These are phyloP conservation scores for Podarcis lilfordi DNA, from an alignment of 2,797 vertebrate species.

Conservation along the genomic window DNA sequence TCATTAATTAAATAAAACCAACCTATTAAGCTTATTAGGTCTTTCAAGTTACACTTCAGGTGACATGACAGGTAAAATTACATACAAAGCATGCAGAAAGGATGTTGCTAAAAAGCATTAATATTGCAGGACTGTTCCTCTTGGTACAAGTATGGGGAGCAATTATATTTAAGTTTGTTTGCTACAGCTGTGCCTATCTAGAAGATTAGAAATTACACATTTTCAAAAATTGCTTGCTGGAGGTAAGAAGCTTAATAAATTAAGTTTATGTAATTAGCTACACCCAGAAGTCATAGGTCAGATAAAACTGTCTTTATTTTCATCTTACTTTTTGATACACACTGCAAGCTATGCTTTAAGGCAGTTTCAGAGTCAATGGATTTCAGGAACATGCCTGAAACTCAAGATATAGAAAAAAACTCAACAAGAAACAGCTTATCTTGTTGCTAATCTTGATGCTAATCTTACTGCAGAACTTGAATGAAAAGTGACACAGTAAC, in stretches of 20 bases:
- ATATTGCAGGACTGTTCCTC: neutral
- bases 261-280: neutral
- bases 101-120: accelerated
- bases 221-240: neutral
- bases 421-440: neutral
- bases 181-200: neutral
- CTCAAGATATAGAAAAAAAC: neutral
- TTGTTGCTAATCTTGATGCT: neutral
- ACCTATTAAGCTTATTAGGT: conserved; percentile 82
- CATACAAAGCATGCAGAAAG: neutral
- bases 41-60: conserved; percentile 45
- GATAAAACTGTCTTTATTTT: neutral
- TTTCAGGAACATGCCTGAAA: neutral
- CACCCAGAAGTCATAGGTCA: neutral
- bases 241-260: neutral
- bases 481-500: neutral
- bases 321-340: neutral
- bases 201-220: neutral
- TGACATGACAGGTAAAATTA: conserved; percentile 12
- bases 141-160: accelerated
- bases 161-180: neutral
- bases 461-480: neutral
- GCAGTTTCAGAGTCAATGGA: neutral
- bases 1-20: conserved; percentile 82
- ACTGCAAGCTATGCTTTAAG: neutral